Evolutionary conservation across 2,888 invertebrate species (phyloP).

Genomic region (Geotrupes spiniger): DNA sequence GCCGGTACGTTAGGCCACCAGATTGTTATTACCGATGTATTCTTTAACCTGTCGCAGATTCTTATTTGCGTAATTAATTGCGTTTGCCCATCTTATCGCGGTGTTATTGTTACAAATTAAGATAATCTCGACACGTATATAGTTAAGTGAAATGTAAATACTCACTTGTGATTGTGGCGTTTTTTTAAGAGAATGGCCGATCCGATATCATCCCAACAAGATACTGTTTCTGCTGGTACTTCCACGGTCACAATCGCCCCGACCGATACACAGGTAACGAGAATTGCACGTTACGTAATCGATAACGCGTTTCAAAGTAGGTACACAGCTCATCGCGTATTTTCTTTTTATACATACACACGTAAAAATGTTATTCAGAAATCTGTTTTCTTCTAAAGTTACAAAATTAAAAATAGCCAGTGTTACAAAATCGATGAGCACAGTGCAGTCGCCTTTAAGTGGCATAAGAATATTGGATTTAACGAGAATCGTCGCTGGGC

Average conservation of each 20-base stretch:
- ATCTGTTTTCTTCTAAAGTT: constrained; percentile 9
- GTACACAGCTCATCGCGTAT: not conserved
- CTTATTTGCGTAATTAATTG: no score
- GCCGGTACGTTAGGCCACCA: no score
- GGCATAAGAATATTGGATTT: constrained; percentile 76
- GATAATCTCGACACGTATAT: no score
- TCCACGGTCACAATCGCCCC: constrained; percentile 43
- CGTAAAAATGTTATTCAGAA: constrained; percentile 9
- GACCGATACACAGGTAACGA: constrained; percentile 44
- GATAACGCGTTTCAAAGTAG: constrained; percentile 3
- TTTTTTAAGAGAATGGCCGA: constrained; percentile 29
- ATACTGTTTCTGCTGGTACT: constrained; percentile 28
- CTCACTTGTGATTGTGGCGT: constrained; percentile 13
- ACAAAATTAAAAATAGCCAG: constrained; percentile 7
- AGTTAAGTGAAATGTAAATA: constrained; percentile 18
- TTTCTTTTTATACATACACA: not conserved
- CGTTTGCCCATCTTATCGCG: no score
- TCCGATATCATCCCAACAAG: constrained; percentile 25
- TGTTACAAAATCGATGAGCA: constrained; percentile 26
- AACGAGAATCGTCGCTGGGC: constrained; percentile 88
- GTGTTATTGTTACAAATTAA: no score
- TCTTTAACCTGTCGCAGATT: no score
- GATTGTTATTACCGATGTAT: no score
- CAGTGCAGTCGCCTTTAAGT: constrained; percentile 55
- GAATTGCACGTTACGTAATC: constrained; percentile 9